Percentiles rank a stretch among this genome's conserved stretches.
Conservation (phyloP, 1,140 invertebrate species). For the Conopomorpha cramerella region DNA sequence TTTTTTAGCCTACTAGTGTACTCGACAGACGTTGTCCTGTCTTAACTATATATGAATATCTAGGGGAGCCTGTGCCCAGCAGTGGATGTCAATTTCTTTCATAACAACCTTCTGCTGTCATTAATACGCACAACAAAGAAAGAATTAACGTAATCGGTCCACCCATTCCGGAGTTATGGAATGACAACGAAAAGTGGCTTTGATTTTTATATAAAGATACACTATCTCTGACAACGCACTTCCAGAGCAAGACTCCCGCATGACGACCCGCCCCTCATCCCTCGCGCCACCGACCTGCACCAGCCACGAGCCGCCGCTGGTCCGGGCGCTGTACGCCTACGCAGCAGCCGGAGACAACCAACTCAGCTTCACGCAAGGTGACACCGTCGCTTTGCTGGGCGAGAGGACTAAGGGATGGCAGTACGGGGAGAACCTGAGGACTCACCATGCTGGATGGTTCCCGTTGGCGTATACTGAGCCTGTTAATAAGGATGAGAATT, state of each 20-base stretch:
- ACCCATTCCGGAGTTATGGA: too few species aligned
- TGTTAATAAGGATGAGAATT: slow-evolving; percentile 35
- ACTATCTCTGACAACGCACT: too few species aligned
- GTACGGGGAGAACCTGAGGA: slow-evolving; percentile 89
- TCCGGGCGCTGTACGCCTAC: slow-evolving; percentile 86
- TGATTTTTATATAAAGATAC: too few species aligned
- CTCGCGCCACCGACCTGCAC: slow-evolving; percentile 70
- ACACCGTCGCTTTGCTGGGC: slow-evolving; percentile 85
- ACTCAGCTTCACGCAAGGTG: slow-evolving; percentile 89
- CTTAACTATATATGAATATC: too few species aligned
- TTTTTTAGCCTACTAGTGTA: too few species aligned
- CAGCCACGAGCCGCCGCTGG: slow-evolving; percentile 67
- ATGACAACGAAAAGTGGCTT: too few species aligned
- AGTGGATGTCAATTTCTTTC: too few species aligned
- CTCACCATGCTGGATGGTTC: slow-evolving; percentile 91
- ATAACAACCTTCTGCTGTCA: too few species aligned
- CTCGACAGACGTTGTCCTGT: too few species aligned
- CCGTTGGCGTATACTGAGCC: slow-evolving; percentile 89
- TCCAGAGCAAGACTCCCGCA: slow-evolving; percentile 29
- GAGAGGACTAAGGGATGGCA: slow-evolving; percentile 94
- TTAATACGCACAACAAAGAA: too few species aligned
- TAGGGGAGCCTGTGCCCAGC: too few species aligned
- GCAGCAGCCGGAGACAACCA: slow-evolving; percentile 90
- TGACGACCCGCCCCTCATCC: slow-evolving; percentile 67
- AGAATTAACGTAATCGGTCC: too few species aligned